These are phyloP conservation scores for Seira sanloemensis DNA, from an alignment of 2,888 invertebrate genomes.

Conservation along the genomic window DNA sequence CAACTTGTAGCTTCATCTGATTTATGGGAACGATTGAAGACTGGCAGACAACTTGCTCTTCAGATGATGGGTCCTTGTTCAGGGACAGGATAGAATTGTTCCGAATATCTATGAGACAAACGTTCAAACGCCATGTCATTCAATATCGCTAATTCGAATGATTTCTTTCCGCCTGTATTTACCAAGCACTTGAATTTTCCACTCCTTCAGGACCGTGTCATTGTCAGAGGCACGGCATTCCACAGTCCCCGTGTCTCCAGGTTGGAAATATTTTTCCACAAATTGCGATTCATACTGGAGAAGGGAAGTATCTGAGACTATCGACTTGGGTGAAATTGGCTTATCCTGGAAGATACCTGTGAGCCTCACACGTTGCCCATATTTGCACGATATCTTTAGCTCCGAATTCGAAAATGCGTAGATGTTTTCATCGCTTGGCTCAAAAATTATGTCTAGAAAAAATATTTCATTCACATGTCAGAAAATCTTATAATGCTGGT, in stretches of 20 bases:
- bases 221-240: constrained; percentile 11
- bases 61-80: neutral
- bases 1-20: constrained; percentile 21
- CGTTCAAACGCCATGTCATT: too few relatives aligned
- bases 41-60: constrained; percentile 21
- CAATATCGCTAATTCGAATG: too few relatives aligned
- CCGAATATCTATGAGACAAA: constrained; percentile 37
- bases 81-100: constrained; percentile 34
- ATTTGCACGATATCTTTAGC: constrained; percentile 41
- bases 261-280: constrained; percentile 29
- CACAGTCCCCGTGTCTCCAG: constrained; percentile 50
- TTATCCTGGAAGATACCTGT: constrained; percentile 27
- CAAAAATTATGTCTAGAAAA: constrained; percentile 24
- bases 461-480: neutral
- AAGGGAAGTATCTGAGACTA: constrained; percentile 23
- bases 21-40: neutral
- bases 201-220: constrained; percentile 35
- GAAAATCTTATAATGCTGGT: neutral
- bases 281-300: constrained; percentile 40
- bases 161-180: too few relatives aligned
- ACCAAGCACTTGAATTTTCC: constrained; percentile 59
- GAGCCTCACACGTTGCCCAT: constrained; percentile 9
- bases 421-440: constrained; percentile 9
- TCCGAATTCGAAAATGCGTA: constrained; percentile 24
- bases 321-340: neutral